phyloP scores from a whole-genome alignment of 2,797 vertebrate species.

The Trichosurus vulpecula region DNA sequence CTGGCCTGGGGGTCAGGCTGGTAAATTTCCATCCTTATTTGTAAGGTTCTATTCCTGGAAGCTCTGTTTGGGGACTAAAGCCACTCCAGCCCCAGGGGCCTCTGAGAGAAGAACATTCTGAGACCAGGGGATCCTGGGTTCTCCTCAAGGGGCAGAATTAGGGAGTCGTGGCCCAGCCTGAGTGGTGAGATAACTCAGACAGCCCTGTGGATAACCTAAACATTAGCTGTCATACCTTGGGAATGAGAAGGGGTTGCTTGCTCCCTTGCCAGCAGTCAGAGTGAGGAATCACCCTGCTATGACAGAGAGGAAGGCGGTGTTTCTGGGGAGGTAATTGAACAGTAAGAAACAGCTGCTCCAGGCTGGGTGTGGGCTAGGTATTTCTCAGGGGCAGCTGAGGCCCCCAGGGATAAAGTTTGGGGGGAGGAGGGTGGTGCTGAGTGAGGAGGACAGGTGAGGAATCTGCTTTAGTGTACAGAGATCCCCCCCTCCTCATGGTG shows the following conservation, averaged over 20 bases:
- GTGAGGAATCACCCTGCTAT: background rate
- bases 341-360: background rate
- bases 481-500: background rate
- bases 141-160: background rate
- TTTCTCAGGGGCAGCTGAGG: background rate
- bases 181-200: background rate
- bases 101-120: background rate
- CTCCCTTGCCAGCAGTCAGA: background rate
- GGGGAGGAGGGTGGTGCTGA: background rate
- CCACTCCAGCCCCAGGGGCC: background rate
- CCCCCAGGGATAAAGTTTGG: background rate
- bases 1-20: background rate
- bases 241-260: background rate
- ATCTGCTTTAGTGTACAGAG: background rate
- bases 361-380: background rate
- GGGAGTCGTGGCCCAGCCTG: background rate
- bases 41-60: background rate
- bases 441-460: background rate
- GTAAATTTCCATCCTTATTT: background rate
- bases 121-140: background rate
- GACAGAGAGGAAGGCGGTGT: background rate
- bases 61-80: background rate
- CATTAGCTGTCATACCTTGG: background rate
- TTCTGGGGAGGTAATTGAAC: background rate
- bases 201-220: background rate